Percentiles rank a stretch among this genome's conserved stretches.
phyloP scores from a whole-genome alignment of 2,113 vertebrate genomes.

The Xenus cinereus region DNA sequence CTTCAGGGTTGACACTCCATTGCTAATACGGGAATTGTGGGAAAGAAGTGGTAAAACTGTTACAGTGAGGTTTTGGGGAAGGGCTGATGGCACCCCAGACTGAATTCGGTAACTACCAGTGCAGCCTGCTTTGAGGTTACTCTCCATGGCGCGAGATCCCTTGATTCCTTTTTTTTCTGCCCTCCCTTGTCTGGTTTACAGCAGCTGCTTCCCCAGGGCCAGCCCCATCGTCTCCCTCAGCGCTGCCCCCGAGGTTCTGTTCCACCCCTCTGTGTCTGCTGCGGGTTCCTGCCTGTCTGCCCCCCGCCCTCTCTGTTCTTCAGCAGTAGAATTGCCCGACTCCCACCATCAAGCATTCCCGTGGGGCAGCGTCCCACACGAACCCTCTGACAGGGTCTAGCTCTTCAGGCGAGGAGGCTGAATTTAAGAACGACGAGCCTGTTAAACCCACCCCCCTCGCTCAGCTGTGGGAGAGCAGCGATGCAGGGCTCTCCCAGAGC shows the following conservation, averaged over 20 bases:
- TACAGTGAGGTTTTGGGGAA: background rate
- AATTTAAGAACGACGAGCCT: background rate
- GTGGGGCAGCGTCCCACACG: background rate
- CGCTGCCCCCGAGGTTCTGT: background rate
- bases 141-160: background rate
- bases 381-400: background rate
- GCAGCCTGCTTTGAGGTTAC: conserved; percentile 24
- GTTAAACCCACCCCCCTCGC: background rate
- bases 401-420: background rate
- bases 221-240: background rate
- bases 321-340: background rate
- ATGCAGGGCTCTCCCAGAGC: background rate
- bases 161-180: background rate
- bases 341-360: background rate
- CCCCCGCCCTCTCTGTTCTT: background rate
- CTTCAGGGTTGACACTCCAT: conserved; percentile 38
- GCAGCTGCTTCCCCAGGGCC: background rate
- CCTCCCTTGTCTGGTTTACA: background rate
- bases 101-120: background rate
- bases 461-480: background rate
- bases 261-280: background rate
- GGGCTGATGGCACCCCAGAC: background rate
- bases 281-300: background rate
- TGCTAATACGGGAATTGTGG: background rate
- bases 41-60: background rate